Percentiles rank a stretch among this genome's conserved stretches.
Conservation (phyloP, 2,888 invertebrate genomes). For the Caenorhabditis imperialis region DNA sequence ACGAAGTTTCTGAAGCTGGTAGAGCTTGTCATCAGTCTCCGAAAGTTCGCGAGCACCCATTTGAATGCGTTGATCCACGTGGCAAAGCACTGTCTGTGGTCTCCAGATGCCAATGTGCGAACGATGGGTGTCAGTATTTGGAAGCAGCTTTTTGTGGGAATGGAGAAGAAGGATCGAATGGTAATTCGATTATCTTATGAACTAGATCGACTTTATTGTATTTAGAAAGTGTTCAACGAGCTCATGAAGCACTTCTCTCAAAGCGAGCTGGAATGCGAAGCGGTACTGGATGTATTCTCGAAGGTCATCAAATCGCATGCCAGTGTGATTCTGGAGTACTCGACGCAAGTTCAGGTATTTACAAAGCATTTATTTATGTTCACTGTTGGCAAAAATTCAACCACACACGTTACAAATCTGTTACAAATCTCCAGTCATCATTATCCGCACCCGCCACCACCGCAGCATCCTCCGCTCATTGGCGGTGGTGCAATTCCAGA, state of each 20-base stretch:
- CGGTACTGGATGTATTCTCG: constrained; percentile 33
- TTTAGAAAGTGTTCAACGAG: constrained; percentile 37
- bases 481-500: constrained; percentile 59
- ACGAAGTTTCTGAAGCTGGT: constrained; percentile 38
- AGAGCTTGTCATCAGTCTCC: constrained; percentile 19
- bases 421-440: neutral
- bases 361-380: constrained; percentile 1
- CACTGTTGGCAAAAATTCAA: neutral
- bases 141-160: constrained; percentile 34
- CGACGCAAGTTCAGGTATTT: constrained; percentile 34
- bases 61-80: constrained; percentile 35
- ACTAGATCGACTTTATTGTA: neutral
- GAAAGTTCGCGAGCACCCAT: constrained; percentile 24
- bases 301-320: constrained; percentile 37
- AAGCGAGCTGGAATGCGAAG: constrained; percentile 41
- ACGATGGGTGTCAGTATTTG: constrained; percentile 28
- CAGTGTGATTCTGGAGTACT: constrained; percentile 25
- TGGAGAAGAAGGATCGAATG: constrained; percentile 34
- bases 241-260: constrained; percentile 40
- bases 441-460: constrained; percentile 56
- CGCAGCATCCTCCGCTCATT: constrained; percentile 63
- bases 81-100: constrained; percentile 38
- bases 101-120: constrained; percentile 17
- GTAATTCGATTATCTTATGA: no score
- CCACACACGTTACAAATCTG: no score